These are phyloP conservation scores for Beris chalybata DNA, from an alignment of 2,888 invertebrate genomes.

Conservation along the genomic window DNA sequence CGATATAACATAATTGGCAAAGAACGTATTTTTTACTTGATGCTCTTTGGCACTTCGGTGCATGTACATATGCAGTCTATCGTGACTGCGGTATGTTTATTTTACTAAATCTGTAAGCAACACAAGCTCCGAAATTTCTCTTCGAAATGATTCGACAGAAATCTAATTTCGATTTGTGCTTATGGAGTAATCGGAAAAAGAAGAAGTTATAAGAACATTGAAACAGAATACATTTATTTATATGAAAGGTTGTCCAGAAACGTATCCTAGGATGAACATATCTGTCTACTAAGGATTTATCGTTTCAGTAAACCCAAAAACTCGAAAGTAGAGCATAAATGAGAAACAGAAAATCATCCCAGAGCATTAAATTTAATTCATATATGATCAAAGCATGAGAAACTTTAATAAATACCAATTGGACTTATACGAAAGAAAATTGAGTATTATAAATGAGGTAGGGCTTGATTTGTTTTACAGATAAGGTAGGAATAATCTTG, in stretches of 20 bases:
- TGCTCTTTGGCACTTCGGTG: too few relatives aligned
- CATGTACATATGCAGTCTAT: too few relatives aligned
- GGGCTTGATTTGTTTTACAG: slow-evolving; percentile 25
- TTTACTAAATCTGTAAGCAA: too few relatives aligned
- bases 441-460: slow-evolving; percentile 26
- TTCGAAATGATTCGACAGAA: slow-evolving; percentile 15
- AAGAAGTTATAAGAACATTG: slow-evolving; percentile 23
- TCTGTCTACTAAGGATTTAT: slow-evolving; percentile 22
- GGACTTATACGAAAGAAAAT: slow-evolving; percentile 14
- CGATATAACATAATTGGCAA: too few relatives aligned
- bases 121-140: too few relatives aligned
- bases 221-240: slow-evolving; percentile 18
- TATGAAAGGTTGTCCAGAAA: slow-evolving; percentile 18
- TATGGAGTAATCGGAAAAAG: slow-evolving; percentile 5
- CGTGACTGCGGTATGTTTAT: too few relatives aligned
- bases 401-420: slow-evolving; percentile 28
- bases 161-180: slow-evolving; percentile 18
- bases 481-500: slow-evolving; percentile 1
- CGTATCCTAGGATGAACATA: slow-evolving; percentile 5
- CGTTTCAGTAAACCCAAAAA: slow-evolving; percentile 16
- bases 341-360: slow-evolving; percentile 27
- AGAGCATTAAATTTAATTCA: slow-evolving; percentile 26
- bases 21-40: too few relatives aligned
- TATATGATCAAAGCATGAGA: slow-evolving; percentile 28
- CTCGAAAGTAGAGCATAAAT: slow-evolving; percentile 18